phyloP scores from a whole-genome alignment of 37 sponge, comb jelly and placozoan species.

The Aphrocallistes beatrix region DNA sequence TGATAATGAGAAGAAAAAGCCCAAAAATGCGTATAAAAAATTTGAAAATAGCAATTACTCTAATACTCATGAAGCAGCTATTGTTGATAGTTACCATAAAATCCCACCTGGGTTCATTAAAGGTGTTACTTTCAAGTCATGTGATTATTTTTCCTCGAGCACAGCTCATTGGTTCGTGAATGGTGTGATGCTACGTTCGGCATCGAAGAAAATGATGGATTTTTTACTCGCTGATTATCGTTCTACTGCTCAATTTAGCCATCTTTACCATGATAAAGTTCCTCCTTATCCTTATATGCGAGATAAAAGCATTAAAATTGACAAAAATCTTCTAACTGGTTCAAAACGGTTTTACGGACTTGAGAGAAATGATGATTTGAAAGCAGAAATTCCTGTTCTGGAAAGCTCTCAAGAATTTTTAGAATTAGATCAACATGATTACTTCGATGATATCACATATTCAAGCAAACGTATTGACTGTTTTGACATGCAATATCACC shows the following conservation, averaged over 20 bases:
- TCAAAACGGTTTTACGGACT: not conserved
- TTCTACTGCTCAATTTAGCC: not conserved
- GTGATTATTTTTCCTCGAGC: not conserved
- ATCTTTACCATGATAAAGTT: not conserved
- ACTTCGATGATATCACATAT: not conserved
- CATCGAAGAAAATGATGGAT: not conserved
- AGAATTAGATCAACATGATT: not conserved
- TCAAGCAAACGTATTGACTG: slow-evolving; percentile 26
- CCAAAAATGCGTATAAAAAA: not conserved
- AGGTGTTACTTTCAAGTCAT: not conserved
- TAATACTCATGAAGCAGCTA: not conserved
- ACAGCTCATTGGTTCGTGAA: slow-evolving; percentile 5
- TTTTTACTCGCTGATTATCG: not conserved
- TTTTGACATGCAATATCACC: slow-evolving; percentile 35
- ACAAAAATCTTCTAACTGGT: not conserved
- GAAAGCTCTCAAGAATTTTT: not conserved
- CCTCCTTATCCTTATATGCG: not conserved
- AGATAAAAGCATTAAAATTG: not conserved
- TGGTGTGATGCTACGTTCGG: not conserved
- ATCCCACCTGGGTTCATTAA: not conserved
- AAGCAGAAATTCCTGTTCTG: not conserved
- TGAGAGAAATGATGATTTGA: not conserved
- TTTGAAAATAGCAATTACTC: not conserved
- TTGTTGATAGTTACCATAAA: not conserved
- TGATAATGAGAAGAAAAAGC: not conserved